These are phyloP conservation scores for Microcebus ravelobensis DNA, from an alignment of 2,113 vertebrate species.

Conservation along the genomic window DNA sequence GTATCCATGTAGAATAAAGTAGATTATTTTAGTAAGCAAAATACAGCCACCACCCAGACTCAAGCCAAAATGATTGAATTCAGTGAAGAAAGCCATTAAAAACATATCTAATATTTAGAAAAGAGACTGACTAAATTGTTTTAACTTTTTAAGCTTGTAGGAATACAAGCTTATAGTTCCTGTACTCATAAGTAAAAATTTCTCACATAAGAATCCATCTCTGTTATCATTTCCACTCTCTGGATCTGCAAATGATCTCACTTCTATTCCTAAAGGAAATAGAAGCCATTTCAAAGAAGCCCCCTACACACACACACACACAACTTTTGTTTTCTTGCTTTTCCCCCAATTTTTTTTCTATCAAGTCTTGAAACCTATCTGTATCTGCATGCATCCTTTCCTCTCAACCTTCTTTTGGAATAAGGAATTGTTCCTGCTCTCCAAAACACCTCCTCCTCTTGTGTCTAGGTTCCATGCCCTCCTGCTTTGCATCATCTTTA, in stretches of 20 bases:
- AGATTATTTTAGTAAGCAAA: constrained; percentile 38
- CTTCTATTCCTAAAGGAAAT: not conserved
- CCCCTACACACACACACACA: not conserved
- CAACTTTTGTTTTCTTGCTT: not conserved
- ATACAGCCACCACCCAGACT: not conserved
- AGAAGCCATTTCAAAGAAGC: not conserved
- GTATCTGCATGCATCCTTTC: not conserved
- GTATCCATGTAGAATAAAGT: not conserved
- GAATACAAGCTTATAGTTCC: not conserved
- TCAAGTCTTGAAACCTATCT: not conserved
- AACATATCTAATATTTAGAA: constrained; percentile 8
- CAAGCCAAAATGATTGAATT: constrained; percentile 30
- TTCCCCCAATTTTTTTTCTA: not conserved
- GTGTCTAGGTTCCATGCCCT: not conserved
- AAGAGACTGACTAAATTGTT: not conserved
- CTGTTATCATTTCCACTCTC: not conserved
- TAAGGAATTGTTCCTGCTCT: not conserved
- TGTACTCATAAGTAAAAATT: not conserved
- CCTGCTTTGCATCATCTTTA: not conserved
- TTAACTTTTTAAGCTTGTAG: not conserved
- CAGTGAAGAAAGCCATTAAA: constrained; percentile 19
- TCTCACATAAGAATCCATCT: not conserved
- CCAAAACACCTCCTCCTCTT: not conserved
- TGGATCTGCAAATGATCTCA: not conserved
- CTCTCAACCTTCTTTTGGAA: not conserved